Base-by-base conservation (phyloP, 1,140 invertebrate species). In the Physella acuta region DNA sequence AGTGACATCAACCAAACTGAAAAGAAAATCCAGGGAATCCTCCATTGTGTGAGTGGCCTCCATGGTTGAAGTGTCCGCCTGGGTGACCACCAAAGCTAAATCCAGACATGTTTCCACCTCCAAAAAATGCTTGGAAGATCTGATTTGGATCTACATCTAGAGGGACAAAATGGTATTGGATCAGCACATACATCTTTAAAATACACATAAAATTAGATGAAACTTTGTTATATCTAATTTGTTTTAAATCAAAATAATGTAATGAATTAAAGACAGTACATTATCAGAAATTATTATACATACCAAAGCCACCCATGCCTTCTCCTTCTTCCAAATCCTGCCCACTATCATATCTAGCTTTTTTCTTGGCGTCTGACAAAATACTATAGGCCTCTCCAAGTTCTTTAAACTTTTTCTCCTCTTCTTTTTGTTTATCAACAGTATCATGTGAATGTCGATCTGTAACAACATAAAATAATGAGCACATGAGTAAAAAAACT, bases 361-460 rank as follows among this genome's bases (percentile, higher is more conserved):
- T 77, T 71, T 86, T 86, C 44, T 84, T 83, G 24, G 78, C 55
- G 71, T 86, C 85, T 53, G 81, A 82, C 26, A 86, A 70, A 17
- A 86, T 78, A 67, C 73, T 71, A 71, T 85, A 86, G 0, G 85
- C 85, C 53, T 85, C 84, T 0, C 84, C 81, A 4, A 86, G 72
- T 71, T 86, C 84, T 70, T 85, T 86, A 68, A 86, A 86, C 68
- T 83, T 85, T 71, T 91, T 90, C 85, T 98, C 95, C 84, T 97
- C 93, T 78, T 94, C 92, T 76, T 92, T 92, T 68, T 93, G 92
- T 78, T 93, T 92, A 2, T 86, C 88, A 61, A 93, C 91, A 1
- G 91, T 89, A 33, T 93, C 94, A 86, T 90, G 91, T 16, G 94
- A 90, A 85, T 98, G 95, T 39, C 94, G 89, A 88, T 97, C 94